Conservation (phyloP, 2,888 invertebrate species). For the Campoplex nolae region DNA sequence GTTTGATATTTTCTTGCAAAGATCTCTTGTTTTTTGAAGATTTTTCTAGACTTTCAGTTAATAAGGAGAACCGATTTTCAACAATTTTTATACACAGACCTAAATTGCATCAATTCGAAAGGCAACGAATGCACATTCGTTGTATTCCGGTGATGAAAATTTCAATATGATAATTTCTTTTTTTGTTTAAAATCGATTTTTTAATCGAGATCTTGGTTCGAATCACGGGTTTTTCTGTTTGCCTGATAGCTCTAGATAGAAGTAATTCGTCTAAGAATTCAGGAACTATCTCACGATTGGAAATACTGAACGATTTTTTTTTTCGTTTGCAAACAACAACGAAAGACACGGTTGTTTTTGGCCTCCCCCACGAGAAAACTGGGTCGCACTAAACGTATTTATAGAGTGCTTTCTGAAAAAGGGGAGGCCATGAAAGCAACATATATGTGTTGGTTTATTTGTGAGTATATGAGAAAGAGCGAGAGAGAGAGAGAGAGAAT, state of each 20-base stretch:
- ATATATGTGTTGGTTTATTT: conserved; percentile 1
- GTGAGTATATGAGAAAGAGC: conserved; percentile 18
- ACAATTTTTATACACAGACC: no score
- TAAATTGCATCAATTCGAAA: no score
- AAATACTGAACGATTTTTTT: conserved; percentile 13
- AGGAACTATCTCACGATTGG: not conserved
- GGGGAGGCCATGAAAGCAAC: conserved; percentile 70
- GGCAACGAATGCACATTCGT: not conserved
- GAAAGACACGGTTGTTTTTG: conserved; percentile 46
- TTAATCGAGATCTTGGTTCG: not conserved
- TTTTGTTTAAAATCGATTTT: no score
- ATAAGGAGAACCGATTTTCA: not conserved
- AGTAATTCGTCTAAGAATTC: not conserved
- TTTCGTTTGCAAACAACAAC: conserved; percentile 28
- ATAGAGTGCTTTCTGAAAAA: conserved; percentile 77
- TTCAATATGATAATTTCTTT: not conserved
- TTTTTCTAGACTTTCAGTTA: not conserved
- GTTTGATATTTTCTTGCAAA: not conserved
- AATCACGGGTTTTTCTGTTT: not conserved
- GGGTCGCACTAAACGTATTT: conserved; percentile 80
- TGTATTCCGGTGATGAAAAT: not conserved
- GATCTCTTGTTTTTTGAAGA: not conserved
- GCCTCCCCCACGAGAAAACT: conserved; percentile 73
- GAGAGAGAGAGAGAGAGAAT: conserved; percentile 51
- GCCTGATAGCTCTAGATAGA: no score